Percentiles rank a stretch among this genome's conserved stretches.
Conservation (phyloP, 2,797 vertebrate species). For the Tragopan temminckii region DNA sequence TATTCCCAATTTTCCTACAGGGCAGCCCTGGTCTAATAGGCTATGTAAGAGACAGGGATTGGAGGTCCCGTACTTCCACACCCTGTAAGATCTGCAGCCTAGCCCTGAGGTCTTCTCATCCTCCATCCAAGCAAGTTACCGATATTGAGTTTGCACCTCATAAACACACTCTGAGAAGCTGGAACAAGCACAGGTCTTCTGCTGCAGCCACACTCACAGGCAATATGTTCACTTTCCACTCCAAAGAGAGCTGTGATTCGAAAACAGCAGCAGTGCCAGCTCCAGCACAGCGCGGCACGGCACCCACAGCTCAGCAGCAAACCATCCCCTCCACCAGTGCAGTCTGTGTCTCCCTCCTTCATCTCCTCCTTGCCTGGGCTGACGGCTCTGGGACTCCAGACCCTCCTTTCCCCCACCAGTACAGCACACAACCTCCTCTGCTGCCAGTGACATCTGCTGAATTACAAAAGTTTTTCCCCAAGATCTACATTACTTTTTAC, state of each 20-base stretch:
- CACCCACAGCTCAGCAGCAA: not conserved
- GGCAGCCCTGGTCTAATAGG: not conserved
- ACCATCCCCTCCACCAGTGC: not conserved
- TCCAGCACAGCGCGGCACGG: not conserved
- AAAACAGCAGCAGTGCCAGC: not conserved
- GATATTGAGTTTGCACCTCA: not conserved
- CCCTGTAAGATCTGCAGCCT: not conserved
- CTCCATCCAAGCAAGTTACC: not conserved
- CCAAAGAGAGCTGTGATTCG: not conserved
- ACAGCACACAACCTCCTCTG: not conserved
- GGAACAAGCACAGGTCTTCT: not conserved
- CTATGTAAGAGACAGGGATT: not conserved
- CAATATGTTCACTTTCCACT: not conserved
- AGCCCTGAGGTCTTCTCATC: not conserved
- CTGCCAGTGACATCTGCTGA: not conserved
- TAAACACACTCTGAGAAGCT: not conserved
- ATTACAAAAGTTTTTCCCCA: not conserved
- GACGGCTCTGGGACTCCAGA: not conserved
- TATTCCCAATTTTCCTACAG: not conserved
- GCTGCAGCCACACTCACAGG: not conserved
- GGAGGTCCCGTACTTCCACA: accelerated
- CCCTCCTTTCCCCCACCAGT: not conserved
- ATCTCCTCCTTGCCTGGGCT: not conserved
- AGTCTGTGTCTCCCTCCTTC: not conserved
- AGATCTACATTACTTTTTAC: not conserved